Evolutionary conservation across 2,113 vertebrate species (phyloP), one percentile per base, ranked within the genome.

Genomic region (Eulacestoma nigropectus): DNA sequence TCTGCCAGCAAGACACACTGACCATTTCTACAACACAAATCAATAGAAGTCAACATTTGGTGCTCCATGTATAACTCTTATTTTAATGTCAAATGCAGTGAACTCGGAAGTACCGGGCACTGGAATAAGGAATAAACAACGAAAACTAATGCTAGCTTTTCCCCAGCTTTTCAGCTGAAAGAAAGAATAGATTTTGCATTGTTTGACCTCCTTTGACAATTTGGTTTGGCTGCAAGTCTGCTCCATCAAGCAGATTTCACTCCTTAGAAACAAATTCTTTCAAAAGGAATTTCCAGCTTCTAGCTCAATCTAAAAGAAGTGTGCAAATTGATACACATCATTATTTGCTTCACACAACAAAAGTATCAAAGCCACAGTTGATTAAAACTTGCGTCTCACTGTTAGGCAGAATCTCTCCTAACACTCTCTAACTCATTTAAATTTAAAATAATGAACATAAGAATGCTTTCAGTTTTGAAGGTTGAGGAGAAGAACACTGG

Each of bases 281-380:
- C 27, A 32, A 83, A 50, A 42, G 63, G 8, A 35, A 42, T 57
- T 60, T 46, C 27, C 41, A 79, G 19, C 29, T 78, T 87, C 39
- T 9, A 46, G 23, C 10, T 55, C 46, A 76, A 62, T 21, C 12
- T 32, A 39, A 18, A 46, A 50, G 42, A 9, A 18, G 6, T 3
- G 5, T 15, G 7, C 3, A 35, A 76, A 22, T 10, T 76, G 11
- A 90, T 70, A 70, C 3, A 49, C 10, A 29, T 11, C 0, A 0
- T 29, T 49, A 55, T 25, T 74, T 57, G 42, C 37, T 56, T 41
- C 41, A 42, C 47, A 63, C 18, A 63, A 74, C 19, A 6, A 19
- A 86, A 57, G 16, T 6, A 80, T 27, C 49, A 52, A 52, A 88
- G 59, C 16, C 12, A 42, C 14, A 35, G 12, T 0, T 44, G 35